Conservation (phyloP, 1,140 invertebrate species). For the Periplaneta americana region DNA sequence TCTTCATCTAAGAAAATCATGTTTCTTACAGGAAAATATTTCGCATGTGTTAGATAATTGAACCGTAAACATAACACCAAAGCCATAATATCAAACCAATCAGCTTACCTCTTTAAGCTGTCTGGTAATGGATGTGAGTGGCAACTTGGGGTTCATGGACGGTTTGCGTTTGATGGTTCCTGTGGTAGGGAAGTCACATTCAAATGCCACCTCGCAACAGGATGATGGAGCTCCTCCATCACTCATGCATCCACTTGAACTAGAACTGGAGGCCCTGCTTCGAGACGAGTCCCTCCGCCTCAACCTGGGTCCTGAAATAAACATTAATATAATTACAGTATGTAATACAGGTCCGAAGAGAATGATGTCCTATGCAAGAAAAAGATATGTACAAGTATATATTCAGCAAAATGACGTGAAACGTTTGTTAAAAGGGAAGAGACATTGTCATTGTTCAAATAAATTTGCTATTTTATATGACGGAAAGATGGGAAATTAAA, state of each 20-base stretch:
- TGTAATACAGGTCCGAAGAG: too few relatives aligned
- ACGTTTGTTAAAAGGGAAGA: too few relatives aligned
- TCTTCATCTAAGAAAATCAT: conserved; percentile 7
- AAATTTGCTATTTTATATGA: too few relatives aligned
- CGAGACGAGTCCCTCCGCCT: conserved; percentile 6
- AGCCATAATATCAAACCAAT: too few relatives aligned
- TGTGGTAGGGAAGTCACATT: conserved; percentile 65
- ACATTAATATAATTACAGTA: neutral
- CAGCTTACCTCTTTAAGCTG: conserved; percentile 77
- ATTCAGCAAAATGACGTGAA: too few relatives aligned
- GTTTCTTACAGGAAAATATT: too few relatives aligned
- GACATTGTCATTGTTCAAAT: too few relatives aligned
- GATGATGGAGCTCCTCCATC: conserved; percentile 65
- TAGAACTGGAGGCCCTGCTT: conserved; percentile 65
- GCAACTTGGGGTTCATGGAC: conserved; percentile 84
- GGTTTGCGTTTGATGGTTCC: conserved; percentile 84
- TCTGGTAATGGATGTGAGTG: conserved; percentile 83
- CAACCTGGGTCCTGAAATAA: neutral
- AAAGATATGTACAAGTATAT: too few relatives aligned
- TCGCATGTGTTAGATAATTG: conserved; percentile 22
- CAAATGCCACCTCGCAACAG: conserved; percentile 67
- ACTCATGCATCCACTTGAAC: conserved; percentile 72
- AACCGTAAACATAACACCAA: conserved; percentile 41
- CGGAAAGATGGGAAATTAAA: too few relatives aligned
- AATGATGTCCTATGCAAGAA: too few relatives aligned